Evolutionary conservation across 2,113 vertebrate species (phyloP).

Genomic region (Electrona antarctica): DNA sequence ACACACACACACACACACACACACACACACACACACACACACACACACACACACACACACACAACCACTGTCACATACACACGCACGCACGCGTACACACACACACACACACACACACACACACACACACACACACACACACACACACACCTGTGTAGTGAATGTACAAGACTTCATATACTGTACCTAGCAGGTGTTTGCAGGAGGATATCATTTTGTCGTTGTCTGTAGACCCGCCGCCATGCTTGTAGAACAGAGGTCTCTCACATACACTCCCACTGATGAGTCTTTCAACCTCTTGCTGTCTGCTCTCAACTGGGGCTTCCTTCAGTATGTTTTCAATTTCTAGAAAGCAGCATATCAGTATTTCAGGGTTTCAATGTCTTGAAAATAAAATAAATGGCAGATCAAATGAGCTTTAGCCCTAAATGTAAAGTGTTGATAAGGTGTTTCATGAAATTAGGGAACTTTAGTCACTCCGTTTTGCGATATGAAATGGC

Average conservation of each 20-base stretch:
- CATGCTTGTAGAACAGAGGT: constrained; percentile 35
- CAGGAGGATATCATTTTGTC: constrained; percentile 56
- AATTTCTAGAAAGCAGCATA: constrained; percentile 50
- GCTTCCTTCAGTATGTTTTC: constrained; percentile 50
- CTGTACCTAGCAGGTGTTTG: constrained; percentile 59
- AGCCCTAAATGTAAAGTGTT: not conserved
- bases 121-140: no score
- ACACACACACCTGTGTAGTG: not conserved
- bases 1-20: not conserved
- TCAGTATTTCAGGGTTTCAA: not conserved
- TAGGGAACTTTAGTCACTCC: not conserved
- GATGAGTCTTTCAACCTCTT: constrained; percentile 47
- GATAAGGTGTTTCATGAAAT: not conserved
- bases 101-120: no score
- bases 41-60: no score
- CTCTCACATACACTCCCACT: constrained; percentile 53
- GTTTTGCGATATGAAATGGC: not conserved
- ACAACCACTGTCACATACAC: no score
- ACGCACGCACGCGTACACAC: no score
- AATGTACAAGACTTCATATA: not conserved
- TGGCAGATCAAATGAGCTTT: not conserved
- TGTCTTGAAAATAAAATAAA: not conserved
- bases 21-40: no score
- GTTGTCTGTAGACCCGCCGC: constrained; percentile 30
- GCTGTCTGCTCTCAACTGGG: constrained; percentile 34